Percentiles rank a stretch among this genome's conserved stretches.
Conservation (phyloP, 2,888 invertebrate species). For the Cheilosia soror region DNA sequence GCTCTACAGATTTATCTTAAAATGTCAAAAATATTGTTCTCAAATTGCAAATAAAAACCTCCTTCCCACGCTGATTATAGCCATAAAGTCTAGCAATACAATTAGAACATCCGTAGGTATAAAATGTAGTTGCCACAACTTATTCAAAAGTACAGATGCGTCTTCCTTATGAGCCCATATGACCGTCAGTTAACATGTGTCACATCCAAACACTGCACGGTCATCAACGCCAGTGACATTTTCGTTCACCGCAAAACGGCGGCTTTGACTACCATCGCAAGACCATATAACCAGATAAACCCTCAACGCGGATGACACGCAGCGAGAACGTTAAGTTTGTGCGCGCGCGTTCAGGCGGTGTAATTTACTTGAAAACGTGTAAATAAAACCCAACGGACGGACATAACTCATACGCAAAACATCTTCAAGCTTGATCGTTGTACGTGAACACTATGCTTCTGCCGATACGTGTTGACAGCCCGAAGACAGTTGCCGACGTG, state of each 20-base stretch:
- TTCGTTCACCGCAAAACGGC: constrained; percentile 51
- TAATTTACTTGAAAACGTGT: constrained; percentile 74
- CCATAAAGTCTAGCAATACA: background rate
- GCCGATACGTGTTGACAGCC: constrained; percentile 74
- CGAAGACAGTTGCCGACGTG: constrained; percentile 68
- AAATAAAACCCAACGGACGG: constrained; percentile 66
- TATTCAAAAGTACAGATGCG: background rate
- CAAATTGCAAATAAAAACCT: no score
- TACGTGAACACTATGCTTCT: constrained; percentile 67
- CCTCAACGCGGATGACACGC: constrained; percentile 53
- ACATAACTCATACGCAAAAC: constrained; percentile 74
- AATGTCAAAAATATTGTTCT: no score
- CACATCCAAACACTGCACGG: constrained; percentile 52
- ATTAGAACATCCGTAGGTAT: background rate
- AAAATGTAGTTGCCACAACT: background rate
- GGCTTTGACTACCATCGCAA: constrained; percentile 6
- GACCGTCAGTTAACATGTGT: constrained; percentile 60
- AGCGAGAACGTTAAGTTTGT: constrained; percentile 41
- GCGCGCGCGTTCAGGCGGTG: constrained; percentile 42
- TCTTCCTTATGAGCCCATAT: constrained; percentile 21
- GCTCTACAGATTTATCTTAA: no score
- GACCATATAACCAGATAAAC: constrained; percentile 13
- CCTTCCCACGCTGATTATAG: no score
- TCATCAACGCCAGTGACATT: constrained; percentile 60
- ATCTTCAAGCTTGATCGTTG: constrained; percentile 62